These are phyloP conservation scores for Cantharis nigra DNA, from an alignment of 2,888 invertebrate species.

Conservation along the genomic window DNA sequence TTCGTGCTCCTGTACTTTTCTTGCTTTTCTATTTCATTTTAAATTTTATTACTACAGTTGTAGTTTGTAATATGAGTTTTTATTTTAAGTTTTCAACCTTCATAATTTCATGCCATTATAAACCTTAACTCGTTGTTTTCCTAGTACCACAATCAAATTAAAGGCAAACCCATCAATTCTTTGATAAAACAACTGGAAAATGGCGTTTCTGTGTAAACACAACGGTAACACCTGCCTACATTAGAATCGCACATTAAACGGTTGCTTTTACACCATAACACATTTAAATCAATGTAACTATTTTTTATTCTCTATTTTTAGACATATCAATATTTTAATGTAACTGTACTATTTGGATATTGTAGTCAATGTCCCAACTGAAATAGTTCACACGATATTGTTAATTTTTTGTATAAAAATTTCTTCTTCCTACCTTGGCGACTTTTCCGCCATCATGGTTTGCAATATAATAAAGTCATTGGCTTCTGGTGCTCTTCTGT, in stretches of 20 bases:
- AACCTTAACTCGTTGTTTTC: neutral
- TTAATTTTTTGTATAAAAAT: too few species aligned
- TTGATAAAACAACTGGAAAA: neutral
- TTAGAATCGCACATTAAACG: neutral
- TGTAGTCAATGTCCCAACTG: too few species aligned
- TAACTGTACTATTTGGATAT: too few species aligned
- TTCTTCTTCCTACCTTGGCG: neutral
- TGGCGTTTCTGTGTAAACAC: neutral
- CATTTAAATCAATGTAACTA: neutral
- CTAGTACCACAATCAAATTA: too few species aligned
- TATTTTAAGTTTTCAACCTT: neutral
- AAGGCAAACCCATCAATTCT: neutral
- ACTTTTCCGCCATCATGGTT: neutral
- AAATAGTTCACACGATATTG: too few species aligned
- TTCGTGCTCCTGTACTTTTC: constrained; percentile 6
- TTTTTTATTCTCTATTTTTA: neutral
- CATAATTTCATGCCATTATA: neutral
- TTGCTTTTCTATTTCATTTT: neutral
- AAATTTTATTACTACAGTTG: neutral
- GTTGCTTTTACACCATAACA: neutral
- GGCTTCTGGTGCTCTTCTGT: neutral
- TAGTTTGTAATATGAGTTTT: neutral
- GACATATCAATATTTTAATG: neutral
- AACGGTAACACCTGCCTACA: neutral
- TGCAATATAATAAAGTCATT: neutral